Evolutionary conservation across 1,140 invertebrate genomes (phyloP).

Genomic region (Thaumetopoea pityocampa): DNA sequence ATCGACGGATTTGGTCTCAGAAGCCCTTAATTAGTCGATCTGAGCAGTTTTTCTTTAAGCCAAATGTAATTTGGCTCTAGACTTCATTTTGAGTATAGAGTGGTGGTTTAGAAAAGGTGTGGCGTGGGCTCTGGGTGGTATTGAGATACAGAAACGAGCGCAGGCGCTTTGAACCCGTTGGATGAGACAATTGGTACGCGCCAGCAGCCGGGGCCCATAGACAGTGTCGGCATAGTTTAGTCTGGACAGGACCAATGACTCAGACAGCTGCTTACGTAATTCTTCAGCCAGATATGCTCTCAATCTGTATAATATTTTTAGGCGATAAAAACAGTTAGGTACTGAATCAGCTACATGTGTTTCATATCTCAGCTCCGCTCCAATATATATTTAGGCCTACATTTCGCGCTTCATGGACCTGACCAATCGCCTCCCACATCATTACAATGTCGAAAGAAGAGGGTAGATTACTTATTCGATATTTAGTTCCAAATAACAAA

Average conservation of each 20-base stretch:
- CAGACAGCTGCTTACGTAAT: slow-evolving; percentile 2
- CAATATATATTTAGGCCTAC: slow-evolving; percentile 10
- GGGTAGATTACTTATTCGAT: neutral
- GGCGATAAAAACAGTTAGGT: slow-evolving; percentile 5
- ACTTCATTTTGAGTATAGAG: too few relatives aligned
- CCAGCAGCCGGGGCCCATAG: slow-evolving; percentile 6
- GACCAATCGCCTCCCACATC: slow-evolving; percentile 4
- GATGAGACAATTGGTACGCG: too few relatives aligned
- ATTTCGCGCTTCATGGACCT: slow-evolving; percentile 12
- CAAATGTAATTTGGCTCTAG: too few relatives aligned
- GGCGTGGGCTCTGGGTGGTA: too few relatives aligned
- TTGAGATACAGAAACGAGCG: too few relatives aligned
- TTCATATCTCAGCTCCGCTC: slow-evolving; percentile 6
- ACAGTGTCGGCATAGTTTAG: slow-evolving; percentile 6
- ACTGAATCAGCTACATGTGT: slow-evolving; percentile 2
- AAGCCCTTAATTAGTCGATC: too few relatives aligned
- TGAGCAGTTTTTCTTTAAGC: too few relatives aligned
- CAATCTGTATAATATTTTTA: slow-evolving; percentile 9
- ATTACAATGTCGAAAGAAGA: neutral
- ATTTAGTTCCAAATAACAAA: slow-evolving; percentile 7
- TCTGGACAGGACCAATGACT: slow-evolving; percentile 7
- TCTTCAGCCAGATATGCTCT: slow-evolving; percentile 6
- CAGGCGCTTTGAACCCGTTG: too few relatives aligned
- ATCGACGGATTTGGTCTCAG: too few relatives aligned
- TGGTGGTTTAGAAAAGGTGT: too few relatives aligned